Evolutionary conservation across 2,888 invertebrate species (phyloP), one percentile per base, ranked within the genome.

Genomic region (Nematopogon swammerdamellus): DNA sequence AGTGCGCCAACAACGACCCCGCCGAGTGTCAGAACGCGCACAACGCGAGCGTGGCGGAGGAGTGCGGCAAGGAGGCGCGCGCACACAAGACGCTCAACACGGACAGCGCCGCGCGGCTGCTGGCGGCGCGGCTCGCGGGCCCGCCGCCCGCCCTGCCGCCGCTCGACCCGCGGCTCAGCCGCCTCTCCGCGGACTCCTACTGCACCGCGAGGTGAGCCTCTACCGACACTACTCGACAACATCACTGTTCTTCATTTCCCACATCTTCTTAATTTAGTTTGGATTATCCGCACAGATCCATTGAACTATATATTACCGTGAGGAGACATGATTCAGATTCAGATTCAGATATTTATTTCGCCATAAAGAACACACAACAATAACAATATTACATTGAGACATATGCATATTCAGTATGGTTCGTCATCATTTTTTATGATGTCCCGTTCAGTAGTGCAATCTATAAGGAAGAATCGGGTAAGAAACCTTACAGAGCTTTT

Each of bases 51-150:
- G 75, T 76, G 19, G 74, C 80, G 18, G 84, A 85, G 64, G 81
- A 88, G 75, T 86, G 90, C 63, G 60, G 36, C 6, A 36, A 36
- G 14, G 85, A 86, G 63, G 81, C 87, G 57, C 77, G 86, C 60
- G 85, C 86, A 64, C 88, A 91, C 61, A 92, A 92, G 72, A 92
- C 92, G 68, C 83, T 92, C 54, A 92, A 92, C 76, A 92, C 91
- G 29, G 92, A 92, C 65, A 73, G 70, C 60, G 80, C 71, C 25
- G 71, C 80, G 64, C 64, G 80, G 42, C 63, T 80, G 55, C 67
- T 80, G 36, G 79, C 80, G 36, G 73, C 76, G 50, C 51, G 56
- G 47, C 56, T 56, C 44, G 54, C 52, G 47, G 45, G 17, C 3
- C 36, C 18, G 29, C 46, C 36, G 36, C 36, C 36, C 11, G 5